These are phyloP conservation scores for Pterostichus niger DNA, from an alignment of 2,888 invertebrate species.

Conservation along the genomic window DNA sequence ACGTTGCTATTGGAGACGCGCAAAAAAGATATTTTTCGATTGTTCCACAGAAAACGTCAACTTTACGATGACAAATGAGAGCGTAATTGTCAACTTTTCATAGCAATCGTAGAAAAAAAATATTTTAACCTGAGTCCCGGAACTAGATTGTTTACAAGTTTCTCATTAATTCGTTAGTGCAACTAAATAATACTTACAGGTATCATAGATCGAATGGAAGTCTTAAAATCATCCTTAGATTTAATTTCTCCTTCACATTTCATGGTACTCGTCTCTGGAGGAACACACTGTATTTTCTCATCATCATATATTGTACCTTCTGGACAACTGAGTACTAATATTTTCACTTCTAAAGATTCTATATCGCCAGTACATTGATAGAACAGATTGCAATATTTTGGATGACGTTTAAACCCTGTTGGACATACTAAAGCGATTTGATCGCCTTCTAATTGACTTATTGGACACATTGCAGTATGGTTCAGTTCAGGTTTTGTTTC, in stretches of 20 bases:
- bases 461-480: constrained; percentile 74
- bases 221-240: constrained; percentile 79
- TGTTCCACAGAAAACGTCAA: too few species aligned
- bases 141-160: too few species aligned
- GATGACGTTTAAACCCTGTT: constrained; percentile 90
- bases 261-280: constrained; percentile 80
- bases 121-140: too few species aligned
- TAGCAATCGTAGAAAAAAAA: too few species aligned
- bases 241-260: constrained; percentile 81
- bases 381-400: constrained; percentile 90
- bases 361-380: constrained; percentile 88
- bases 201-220: constrained; percentile 77
- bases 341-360: constrained; percentile 84
- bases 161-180: too few species aligned
- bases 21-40: too few species aligned
- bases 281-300: constrained; percentile 84
- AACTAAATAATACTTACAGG: constrained; percentile 79
- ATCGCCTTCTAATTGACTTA: constrained; percentile 83
- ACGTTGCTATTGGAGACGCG: too few species aligned
- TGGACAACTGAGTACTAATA: constrained; percentile 87
- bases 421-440: constrained; percentile 89
- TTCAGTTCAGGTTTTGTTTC: constrained; percentile 48
- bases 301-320: constrained; percentile 88
- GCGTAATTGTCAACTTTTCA: too few species aligned
- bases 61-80: too few species aligned